Percentiles rank a stretch among this genome's conserved stretches.
phyloP scores from a whole-genome alignment of 1,140 invertebrate species.

The Saccostrea cuccullata region DNA sequence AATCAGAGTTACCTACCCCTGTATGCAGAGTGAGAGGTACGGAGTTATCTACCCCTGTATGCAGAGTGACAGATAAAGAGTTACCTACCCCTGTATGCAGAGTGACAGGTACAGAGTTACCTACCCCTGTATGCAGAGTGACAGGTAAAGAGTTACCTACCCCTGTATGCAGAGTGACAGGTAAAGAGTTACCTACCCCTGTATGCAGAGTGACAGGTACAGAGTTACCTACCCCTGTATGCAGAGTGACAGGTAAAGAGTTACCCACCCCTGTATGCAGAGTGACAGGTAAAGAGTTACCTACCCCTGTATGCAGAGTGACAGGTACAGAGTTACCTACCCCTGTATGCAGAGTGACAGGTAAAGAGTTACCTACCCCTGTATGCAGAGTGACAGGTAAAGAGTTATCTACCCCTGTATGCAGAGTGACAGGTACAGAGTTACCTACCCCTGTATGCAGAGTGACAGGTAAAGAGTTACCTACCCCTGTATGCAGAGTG shows the following conservation, averaged over 20 bases:
- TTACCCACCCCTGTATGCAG: constrained; percentile 83
- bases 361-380: constrained; percentile 77
- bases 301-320: constrained; percentile 85
- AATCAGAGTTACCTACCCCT: constrained; percentile 75
- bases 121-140: constrained; percentile 85
- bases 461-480: constrained; percentile 82
- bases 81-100: constrained; percentile 83
- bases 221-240: constrained; percentile 86
- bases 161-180: constrained; percentile 87
- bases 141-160: constrained; percentile 80
- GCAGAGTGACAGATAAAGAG: constrained; percentile 85
- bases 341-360: constrained; percentile 87
- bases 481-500: constrained; percentile 85
- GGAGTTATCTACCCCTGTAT: constrained; percentile 82
- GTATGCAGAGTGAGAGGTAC: constrained; percentile 87
- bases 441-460: constrained; percentile 83
- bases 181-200: constrained; percentile 77
- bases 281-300: constrained; percentile 82
- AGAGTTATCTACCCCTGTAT: constrained; percentile 81
- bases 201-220: constrained; percentile 88
- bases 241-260: constrained; percentile 85
- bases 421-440: constrained; percentile 85
- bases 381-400: constrained; percentile 88
- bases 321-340: constrained; percentile 80
- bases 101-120: constrained; percentile 82